Percentiles rank a stretch among this genome's conserved stretches.
Evolutionary conservation across 2,113 vertebrate genomes (phyloP).

Genomic region (Aldabrachelys gigantea): DNA sequence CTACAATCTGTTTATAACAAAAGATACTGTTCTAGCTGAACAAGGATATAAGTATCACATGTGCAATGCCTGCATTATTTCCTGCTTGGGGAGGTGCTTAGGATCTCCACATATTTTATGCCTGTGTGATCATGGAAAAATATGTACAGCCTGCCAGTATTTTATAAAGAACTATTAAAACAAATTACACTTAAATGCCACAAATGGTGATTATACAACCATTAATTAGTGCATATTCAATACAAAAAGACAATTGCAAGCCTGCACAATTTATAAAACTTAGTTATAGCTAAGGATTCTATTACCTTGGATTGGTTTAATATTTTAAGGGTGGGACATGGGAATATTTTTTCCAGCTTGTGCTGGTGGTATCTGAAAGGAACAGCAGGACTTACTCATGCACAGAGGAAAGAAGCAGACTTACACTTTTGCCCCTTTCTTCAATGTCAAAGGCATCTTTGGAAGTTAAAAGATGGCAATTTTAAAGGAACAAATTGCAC

Average conservation of each 20-base stretch:
- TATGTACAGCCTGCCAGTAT: background rate
- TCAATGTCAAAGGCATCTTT: background rate
- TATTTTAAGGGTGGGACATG: background rate
- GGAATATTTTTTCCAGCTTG: background rate
- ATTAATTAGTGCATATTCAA: background rate
- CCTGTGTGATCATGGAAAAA: background rate
- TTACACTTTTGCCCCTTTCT: background rate
- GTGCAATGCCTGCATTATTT: background rate
- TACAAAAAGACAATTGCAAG: background rate
- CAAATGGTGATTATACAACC: background rate
- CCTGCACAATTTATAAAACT: background rate
- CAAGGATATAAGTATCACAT: background rate
- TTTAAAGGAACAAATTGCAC: background rate
- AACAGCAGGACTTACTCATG: background rate
- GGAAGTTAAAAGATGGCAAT: background rate
- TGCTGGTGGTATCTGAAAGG: background rate
- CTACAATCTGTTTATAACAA: background rate
- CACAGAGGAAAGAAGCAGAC: accelerated
- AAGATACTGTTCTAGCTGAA: background rate
- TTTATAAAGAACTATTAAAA: background rate
- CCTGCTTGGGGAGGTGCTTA: background rate
- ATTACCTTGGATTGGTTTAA: background rate
- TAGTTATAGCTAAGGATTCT: background rate
- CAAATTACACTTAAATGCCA: background rate
- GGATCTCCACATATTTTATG: background rate